Base-by-base conservation (phyloP, 1,140 invertebrate species). In the Liolophura sinensis region DNA sequence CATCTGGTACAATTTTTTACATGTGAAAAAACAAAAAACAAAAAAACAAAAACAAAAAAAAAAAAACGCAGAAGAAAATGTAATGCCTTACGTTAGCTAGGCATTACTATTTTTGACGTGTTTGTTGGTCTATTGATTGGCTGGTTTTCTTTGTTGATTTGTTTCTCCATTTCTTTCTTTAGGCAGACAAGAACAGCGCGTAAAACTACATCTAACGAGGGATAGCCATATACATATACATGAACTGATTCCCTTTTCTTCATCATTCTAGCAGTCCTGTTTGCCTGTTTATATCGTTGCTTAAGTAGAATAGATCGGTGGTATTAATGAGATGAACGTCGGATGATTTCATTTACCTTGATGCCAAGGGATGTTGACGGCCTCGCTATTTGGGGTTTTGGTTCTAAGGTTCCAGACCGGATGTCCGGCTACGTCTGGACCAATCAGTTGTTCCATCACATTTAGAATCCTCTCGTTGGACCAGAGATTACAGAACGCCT, bases 321-420 rank as follows among this genome's bases (percentile, higher is more conserved):
- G 12, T 7, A 24, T 12, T 54, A 54, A 1, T 54, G 12, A 1
- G 24, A 20, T 54, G 18, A n/a, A 54, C 3, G 51, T n/a, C 24
- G 18, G 51, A 54, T 20, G 18, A 20, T 24, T 20, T 54, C 1
- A 54, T 54, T 48, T 58, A 78, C 76, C 78, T 69, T 81, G 79
- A 60, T 81, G 79, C 79, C 79, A 81, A 1, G 79, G 79, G 5
- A 81, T 74, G 22, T 69, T 71, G 22, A 69, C 68, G 25, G 75
- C 74, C 47, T 77, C 73, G 63, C 73, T 77, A 22, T 69, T 68
- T 1, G 79, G 79, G 7, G 75, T 76, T 62, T 81, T 81, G 27
- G 79, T 78, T n/a, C 79, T 61, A 22, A 81, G 72, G 67, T 81
- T 81, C 78, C 78, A 82, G 11, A 76, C 76, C 16, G 82, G 82